Percentiles rank a stretch among this genome's conserved stretches.
These are phyloP conservation scores for Tylochromis polylepis DNA, from an alignment of 2,113 vertebrate species.

Conservation along the genomic window DNA sequence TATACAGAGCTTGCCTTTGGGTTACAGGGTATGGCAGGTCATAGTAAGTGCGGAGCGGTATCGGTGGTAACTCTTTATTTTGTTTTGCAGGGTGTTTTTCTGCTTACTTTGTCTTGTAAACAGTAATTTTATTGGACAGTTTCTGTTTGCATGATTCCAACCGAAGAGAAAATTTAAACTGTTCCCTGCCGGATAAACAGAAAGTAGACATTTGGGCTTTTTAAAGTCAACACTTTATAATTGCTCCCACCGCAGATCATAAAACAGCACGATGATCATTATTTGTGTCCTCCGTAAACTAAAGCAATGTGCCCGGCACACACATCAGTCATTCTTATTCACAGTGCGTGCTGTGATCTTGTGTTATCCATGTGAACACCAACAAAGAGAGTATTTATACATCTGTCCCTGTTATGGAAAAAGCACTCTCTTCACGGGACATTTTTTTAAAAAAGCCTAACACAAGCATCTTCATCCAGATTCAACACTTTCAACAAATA, in stretches of 20 bases:
- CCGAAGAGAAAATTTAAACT: background rate
- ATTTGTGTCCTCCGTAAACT: conserved; percentile 6
- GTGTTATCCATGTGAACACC: background rate
- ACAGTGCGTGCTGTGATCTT: conserved; percentile 37
- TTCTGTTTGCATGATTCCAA: background rate
- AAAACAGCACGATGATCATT: conserved; percentile 1
- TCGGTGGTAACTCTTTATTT: conserved; percentile 59
- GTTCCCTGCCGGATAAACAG: background rate
- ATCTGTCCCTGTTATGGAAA: background rate
- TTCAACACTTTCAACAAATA: background rate
- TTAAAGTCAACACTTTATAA: background rate
- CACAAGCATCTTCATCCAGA: background rate
- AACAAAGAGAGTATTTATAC: background rate
- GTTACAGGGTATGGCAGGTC: conserved; percentile 37
- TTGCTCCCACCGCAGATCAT: background rate
- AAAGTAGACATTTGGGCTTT: background rate
- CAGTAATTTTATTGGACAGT: background rate
- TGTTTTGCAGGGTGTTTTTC: conserved; percentile 47
- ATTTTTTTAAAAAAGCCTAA: background rate
- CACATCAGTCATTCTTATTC: conserved; percentile 7
- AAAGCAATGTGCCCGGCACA: conserved; percentile 41
- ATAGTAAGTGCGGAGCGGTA: conserved; percentile 39
- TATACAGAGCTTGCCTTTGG: conserved; percentile 3
- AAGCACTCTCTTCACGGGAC: background rate
- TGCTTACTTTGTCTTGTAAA: background rate